Percentiles rank a stretch among this genome's conserved stretches.
Evolutionary conservation across 2,113 vertebrate genomes (phyloP).

Genomic region (Ariopsis seemanni): DNA sequence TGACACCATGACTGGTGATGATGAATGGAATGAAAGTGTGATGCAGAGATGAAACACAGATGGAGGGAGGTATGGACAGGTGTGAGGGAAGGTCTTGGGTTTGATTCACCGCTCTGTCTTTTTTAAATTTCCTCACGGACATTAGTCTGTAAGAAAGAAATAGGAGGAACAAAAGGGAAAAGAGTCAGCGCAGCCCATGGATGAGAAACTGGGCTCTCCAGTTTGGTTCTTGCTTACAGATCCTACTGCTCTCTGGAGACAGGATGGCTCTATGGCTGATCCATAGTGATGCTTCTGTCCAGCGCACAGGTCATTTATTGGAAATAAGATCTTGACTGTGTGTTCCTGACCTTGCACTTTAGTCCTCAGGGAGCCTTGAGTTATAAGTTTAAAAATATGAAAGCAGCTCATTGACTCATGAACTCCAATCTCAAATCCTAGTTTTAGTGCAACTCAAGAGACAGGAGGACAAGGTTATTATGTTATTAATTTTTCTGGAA

Average conservation of each 20-base stretch:
- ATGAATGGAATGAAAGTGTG: slow-evolving; percentile 65
- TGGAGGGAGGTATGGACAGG: slow-evolving; percentile 65
- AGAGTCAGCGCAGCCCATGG: slow-evolving; percentile 46
- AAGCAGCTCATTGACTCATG: slow-evolving; percentile 5
- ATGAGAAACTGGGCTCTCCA: slow-evolving; percentile 12
- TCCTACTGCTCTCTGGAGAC: not conserved
- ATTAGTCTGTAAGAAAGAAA: slow-evolving; percentile 59
- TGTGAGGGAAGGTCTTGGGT: slow-evolving; percentile 53
- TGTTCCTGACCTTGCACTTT: slow-evolving; percentile 4
- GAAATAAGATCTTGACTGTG: not conserved
- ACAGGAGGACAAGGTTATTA: not conserved
- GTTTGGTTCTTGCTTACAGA: slow-evolving; percentile 21
- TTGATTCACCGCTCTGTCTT: slow-evolving; percentile 58
- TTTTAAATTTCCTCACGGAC: slow-evolving; percentile 57
- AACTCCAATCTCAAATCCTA: not conserved
- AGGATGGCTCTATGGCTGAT: slow-evolving; percentile 1
- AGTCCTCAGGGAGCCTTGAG: not conserved
- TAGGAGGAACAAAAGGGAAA: slow-evolving; percentile 56
- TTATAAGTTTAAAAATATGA: slow-evolving; percentile 19
- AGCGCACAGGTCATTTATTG: not conserved
- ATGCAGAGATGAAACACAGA: slow-evolving; percentile 69
- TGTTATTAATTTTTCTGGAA: not conserved
- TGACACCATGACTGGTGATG: slow-evolving; percentile 60
- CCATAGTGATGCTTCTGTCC: not conserved
- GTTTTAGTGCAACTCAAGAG: not conserved